A percentile compares a stretch with the other conserved stretches of the same genome.
These are phyloP conservation scores for Alexandromys fortis DNA, from an alignment of 2,113 vertebrate genomes.

Conservation along the genomic window DNA sequence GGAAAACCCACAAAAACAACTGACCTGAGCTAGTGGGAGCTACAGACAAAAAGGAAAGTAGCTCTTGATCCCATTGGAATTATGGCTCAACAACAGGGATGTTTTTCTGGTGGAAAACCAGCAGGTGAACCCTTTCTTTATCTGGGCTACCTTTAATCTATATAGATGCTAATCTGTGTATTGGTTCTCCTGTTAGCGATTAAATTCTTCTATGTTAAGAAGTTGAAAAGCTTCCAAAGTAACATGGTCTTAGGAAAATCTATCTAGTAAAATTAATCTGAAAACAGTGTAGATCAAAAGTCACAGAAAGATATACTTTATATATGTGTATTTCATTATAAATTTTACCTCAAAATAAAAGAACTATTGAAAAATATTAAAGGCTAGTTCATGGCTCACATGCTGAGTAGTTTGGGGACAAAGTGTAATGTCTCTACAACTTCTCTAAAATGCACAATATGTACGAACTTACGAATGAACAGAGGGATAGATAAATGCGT, in stretches of 20 bases:
- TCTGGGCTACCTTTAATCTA: no score
- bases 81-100: not conserved
- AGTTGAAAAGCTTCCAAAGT: not conserved
- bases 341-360: slow-evolving; percentile 20
- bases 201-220: not conserved
- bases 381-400: not conserved
- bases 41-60: not conserved
- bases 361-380: not conserved
- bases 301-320: not conserved
- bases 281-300: not conserved
- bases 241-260: not conserved
- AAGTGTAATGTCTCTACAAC: not conserved
- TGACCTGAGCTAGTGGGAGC: no score
- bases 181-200: not conserved
- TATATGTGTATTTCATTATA: not conserved
- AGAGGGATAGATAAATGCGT: not conserved
- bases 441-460: slow-evolving; percentile 15
- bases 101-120: not conserved
- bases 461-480: not conserved
- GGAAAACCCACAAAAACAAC: no score
- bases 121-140: not conserved
- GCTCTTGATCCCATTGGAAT: not conserved
- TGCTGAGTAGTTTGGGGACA: not conserved
- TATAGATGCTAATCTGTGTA: not conserved
- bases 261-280: not conserved